phyloP scores from a whole-genome alignment of 2,888 invertebrate species.

The Adineta ricciae region DNA sequence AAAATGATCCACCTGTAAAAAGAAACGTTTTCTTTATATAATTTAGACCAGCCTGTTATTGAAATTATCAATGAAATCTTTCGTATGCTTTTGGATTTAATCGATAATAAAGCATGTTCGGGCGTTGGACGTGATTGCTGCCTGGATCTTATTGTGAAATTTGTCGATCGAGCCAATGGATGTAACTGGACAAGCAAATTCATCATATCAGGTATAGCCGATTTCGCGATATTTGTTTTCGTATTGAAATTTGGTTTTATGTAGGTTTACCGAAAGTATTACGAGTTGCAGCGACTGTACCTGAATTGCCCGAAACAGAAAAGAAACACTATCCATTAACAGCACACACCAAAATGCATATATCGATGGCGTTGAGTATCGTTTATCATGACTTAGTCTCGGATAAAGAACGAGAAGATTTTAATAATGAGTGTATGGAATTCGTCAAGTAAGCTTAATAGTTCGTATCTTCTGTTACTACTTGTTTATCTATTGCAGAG shows the following conservation, averaged over 20 bases:
- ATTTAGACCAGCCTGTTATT: conserved; percentile 23
- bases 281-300: conserved; percentile 28
- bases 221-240: too few relatives aligned
- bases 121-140: conserved; percentile 31
- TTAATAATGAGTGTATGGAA: conserved; percentile 1
- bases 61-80: conserved; percentile 31
- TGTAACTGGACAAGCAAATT: conserved; percentile 32
- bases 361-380: conserved; percentile 75
- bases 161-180: conserved; percentile 27
- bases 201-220: conserved; percentile 15
- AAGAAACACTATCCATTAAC: conserved; percentile 66
- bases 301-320: not conserved
- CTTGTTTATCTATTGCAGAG: not conserved
- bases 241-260: too few relatives aligned
- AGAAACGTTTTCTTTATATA: too few relatives aligned
- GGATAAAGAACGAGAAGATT: conserved; percentile 57
- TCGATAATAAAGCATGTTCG: conserved; percentile 29
- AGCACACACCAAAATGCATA: conserved; percentile 73
- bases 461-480: not conserved
- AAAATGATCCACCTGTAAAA: too few relatives aligned
- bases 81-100: conserved; percentile 22
- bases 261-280: conserved; percentile 30
- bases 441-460: not conserved
- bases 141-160: conserved; percentile 31
- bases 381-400: conserved; percentile 92